phyloP scores from a whole-genome alignment of 2,113 vertebrate species.

The Donacobius atricapilla region DNA sequence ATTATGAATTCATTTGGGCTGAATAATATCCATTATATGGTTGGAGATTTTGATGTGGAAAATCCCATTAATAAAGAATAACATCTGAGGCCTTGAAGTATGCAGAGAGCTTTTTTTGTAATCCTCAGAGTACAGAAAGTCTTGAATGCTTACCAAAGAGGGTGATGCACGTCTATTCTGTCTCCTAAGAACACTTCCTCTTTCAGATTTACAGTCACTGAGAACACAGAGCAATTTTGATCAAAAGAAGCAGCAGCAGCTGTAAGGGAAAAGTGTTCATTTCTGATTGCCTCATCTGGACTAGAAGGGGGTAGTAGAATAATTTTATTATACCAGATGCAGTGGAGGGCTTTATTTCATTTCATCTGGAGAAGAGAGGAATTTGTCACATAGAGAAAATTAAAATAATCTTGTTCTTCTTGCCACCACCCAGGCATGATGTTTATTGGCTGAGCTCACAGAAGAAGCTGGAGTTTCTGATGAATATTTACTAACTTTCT shows the following conservation, averaged over 20 bases:
- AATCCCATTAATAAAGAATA: slow-evolving; percentile 22
- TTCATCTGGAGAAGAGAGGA: slow-evolving; percentile 47
- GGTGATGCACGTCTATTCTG: slow-evolving; percentile 19
- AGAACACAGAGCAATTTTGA: slow-evolving; percentile 48
- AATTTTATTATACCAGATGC: slow-evolving; percentile 52
- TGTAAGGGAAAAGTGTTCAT: slow-evolving; percentile 40
- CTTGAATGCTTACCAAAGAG: slow-evolving; percentile 9
- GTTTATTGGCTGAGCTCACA: neutral
- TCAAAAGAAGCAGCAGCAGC: slow-evolving; percentile 61
- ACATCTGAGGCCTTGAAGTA: slow-evolving; percentile 26
- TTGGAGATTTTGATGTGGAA: slow-evolving; percentile 16
- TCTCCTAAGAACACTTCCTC: slow-evolving; percentile 50
- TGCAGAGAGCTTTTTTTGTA: neutral
- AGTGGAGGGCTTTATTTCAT: slow-evolving; percentile 38
- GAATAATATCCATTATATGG: neutral
- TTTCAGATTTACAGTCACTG: slow-evolving; percentile 51
- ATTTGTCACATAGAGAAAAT: slow-evolving; percentile 63
- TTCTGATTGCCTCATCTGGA: slow-evolving; percentile 60
- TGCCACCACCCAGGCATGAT: neutral
- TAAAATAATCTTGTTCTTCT: slow-evolving; percentile 52
- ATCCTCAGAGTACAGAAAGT: neutral
- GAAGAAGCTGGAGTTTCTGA: slow-evolving; percentile 31
- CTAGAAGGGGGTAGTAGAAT: neutral
- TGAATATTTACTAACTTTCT: slow-evolving; percentile 55
- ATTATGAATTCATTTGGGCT: neutral